Conservation (phyloP, 2,113 vertebrate species). For the Catharus bicknelli region DNA sequence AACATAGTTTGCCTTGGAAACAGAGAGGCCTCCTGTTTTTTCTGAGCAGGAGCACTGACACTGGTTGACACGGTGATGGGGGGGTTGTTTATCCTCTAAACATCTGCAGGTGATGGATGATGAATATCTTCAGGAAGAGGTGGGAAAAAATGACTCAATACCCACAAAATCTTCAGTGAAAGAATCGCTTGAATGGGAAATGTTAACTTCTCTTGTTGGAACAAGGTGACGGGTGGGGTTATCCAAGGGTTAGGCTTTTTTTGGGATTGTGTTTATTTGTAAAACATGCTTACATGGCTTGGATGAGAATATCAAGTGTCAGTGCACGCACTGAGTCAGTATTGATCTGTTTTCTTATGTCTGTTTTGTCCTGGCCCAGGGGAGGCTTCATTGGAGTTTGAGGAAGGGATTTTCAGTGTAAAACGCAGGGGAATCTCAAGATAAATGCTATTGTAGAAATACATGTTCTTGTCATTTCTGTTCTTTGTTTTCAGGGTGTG, state of each 20-base stretch:
- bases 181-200: slow-evolving; percentile 27
- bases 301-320: slow-evolving; percentile 27
- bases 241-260: slow-evolving; percentile 65
- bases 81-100: slow-evolving; percentile 50
- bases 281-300: slow-evolving; percentile 48
- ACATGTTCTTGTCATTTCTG: neutral
- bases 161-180: neutral
- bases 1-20: slow-evolving; percentile 32
- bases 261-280: slow-evolving; percentile 46
- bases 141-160: slow-evolving; percentile 14
- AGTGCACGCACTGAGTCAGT: neutral
- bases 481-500: neutral
- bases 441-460: neutral
- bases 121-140: slow-evolving; percentile 11
- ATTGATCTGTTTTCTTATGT: slow-evolving; percentile 21
- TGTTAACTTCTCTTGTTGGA: slow-evolving; percentile 39
- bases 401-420: neutral
- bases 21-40: neutral
- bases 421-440: neutral
- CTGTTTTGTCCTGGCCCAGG: neutral
- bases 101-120: slow-evolving; percentile 62
- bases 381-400: neutral
- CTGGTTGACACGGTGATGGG: neutral
- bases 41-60: neutral
- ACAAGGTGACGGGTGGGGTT: slow-evolving; percentile 50